Percentiles rank a stretch among this genome's conserved stretches.
Evolutionary conservation across 2,797 vertebrate species (phyloP).

Genomic region (Protonibea diacanthus): DNA sequence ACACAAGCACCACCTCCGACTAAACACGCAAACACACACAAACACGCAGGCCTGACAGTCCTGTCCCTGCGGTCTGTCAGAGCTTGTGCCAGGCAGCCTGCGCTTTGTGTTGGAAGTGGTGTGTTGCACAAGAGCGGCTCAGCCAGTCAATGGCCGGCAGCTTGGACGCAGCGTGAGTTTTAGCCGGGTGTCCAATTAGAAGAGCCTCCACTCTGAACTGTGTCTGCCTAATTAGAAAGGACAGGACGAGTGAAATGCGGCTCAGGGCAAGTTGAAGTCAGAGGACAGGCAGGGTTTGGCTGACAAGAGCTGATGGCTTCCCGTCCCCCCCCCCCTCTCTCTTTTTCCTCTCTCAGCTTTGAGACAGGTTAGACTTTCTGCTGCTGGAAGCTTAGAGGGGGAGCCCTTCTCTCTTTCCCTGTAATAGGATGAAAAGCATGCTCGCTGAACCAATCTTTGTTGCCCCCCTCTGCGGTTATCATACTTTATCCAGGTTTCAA

Average conservation of each 20-base stretch:
- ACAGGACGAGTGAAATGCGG: slow-evolving; percentile 62
- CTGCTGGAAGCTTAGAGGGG: slow-evolving; percentile 48
- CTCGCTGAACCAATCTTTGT: slow-evolving; percentile 55
- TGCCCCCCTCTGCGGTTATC: slow-evolving; percentile 65
- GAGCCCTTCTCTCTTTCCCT: slow-evolving; percentile 38
- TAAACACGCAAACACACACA: slow-evolving; percentile 64
- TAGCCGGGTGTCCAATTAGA: slow-evolving; percentile 80
- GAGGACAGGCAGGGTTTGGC: slow-evolving; percentile 41
- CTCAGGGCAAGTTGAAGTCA: slow-evolving; percentile 59
- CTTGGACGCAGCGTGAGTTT: slow-evolving; percentile 77
- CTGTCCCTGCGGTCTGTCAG: slow-evolving; percentile 71
- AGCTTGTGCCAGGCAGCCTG: slow-evolving; percentile 70
- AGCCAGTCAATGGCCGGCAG: slow-evolving; percentile 72
- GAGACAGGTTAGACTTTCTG: slow-evolving; percentile 57
- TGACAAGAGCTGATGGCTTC: slow-evolving; percentile 17
- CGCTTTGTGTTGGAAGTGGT: slow-evolving; percentile 70
- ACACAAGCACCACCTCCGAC: slow-evolving; percentile 70
- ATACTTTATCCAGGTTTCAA: slow-evolving; percentile 68
- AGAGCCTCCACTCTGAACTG: slow-evolving; percentile 74
- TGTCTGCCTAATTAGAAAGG: slow-evolving; percentile 76
- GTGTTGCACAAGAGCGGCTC: slow-evolving; percentile 62
- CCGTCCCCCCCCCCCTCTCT: neutral
- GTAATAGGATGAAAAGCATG: slow-evolving; percentile 66
- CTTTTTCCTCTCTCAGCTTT: slow-evolving; percentile 20
- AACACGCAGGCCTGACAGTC: slow-evolving; percentile 63